phyloP scores from a whole-genome alignment of 2,113 vertebrate species.

The Haemorhous mexicanus region DNA sequence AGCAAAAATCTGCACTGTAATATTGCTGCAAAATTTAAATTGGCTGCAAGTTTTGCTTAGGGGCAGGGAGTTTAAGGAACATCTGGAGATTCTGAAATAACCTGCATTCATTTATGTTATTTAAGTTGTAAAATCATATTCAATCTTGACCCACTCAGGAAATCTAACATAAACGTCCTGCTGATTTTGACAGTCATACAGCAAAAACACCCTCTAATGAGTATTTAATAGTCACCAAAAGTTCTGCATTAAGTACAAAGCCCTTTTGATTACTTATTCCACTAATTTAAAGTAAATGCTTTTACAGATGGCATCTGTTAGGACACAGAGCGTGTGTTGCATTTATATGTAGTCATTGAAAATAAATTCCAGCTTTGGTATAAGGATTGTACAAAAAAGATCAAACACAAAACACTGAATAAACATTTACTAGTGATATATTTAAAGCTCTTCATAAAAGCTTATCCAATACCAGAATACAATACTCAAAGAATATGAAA shows the following conservation, averaged over 20 bases:
- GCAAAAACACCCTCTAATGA: constrained; percentile 87
- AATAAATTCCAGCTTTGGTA: constrained; percentile 82
- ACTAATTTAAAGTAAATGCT: constrained; percentile 89
- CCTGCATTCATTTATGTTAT: constrained; percentile 82
- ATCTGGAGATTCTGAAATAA: constrained; percentile 84
- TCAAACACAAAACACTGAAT: constrained; percentile 75
- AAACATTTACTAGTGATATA: constrained; percentile 73
- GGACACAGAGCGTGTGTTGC: constrained; percentile 75
- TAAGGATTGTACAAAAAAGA: constrained; percentile 72
- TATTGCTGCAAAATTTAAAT: constrained; percentile 68
- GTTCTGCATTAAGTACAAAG: constrained; percentile 88
- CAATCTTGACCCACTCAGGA: constrained; percentile 86
- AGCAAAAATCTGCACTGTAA: constrained; percentile 58
- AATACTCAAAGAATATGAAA: constrained; percentile 38
- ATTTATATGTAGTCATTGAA: constrained; percentile 79
- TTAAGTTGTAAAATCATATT: constrained; percentile 87
- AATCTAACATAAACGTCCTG: constrained; percentile 84
- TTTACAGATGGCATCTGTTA: constrained; percentile 89
- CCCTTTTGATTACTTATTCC: constrained; percentile 88
- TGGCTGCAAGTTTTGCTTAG: constrained; percentile 69
- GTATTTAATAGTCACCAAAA: constrained; percentile 88
- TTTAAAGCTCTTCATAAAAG: constrained; percentile 73
- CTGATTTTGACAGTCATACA: constrained; percentile 85
- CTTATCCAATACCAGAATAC: constrained; percentile 65
- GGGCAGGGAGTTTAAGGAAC: constrained; percentile 74